These are phyloP conservation scores for Megalurothrips usitatus DNA, from an alignment of 2,888 invertebrate species.

Conservation along the genomic window DNA sequence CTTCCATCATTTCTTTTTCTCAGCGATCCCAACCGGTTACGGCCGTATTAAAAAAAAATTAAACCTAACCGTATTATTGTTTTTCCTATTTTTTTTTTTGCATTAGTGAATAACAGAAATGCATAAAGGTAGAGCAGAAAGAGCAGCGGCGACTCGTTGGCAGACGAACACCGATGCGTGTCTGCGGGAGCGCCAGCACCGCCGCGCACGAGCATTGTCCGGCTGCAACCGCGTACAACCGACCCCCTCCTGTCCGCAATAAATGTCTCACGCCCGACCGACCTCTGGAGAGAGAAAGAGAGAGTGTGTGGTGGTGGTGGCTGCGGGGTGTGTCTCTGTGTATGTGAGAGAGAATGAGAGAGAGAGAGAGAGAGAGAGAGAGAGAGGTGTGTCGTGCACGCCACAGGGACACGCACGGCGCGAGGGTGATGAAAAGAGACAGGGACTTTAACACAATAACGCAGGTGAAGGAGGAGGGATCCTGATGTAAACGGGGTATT, in stretches of 20 bases:
- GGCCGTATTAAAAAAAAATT: too few species aligned
- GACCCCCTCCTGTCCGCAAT: too few species aligned
- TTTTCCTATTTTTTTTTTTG: too few species aligned
- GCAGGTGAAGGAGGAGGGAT: conserved; percentile 20
- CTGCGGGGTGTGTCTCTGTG: neutral
- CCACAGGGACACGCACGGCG: neutral
- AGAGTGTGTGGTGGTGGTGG: neutral
- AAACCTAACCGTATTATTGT: too few species aligned
- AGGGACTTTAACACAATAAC: conserved; percentile 17
- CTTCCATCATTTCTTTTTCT: too few species aligned
- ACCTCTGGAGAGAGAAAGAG: too few species aligned
- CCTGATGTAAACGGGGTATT: neutral
- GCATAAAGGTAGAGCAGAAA: too few species aligned
- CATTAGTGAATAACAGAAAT: too few species aligned
- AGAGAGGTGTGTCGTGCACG: neutral
- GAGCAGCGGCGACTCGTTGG: too few species aligned
- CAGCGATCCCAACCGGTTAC: too few species aligned
- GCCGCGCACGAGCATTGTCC: neutral
- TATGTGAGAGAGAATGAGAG: neutral
- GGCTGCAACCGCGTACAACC: too few species aligned
- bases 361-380: neutral
- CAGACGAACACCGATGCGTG: too few species aligned
- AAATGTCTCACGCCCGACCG: neutral
- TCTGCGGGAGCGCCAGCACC: neutral
- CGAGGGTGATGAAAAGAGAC: neutral